Evolutionary conservation across 2,888 invertebrate genomes (phyloP), one percentile per base, ranked within the genome.

Genomic region (Rambutsinella grinnellia): DNA sequence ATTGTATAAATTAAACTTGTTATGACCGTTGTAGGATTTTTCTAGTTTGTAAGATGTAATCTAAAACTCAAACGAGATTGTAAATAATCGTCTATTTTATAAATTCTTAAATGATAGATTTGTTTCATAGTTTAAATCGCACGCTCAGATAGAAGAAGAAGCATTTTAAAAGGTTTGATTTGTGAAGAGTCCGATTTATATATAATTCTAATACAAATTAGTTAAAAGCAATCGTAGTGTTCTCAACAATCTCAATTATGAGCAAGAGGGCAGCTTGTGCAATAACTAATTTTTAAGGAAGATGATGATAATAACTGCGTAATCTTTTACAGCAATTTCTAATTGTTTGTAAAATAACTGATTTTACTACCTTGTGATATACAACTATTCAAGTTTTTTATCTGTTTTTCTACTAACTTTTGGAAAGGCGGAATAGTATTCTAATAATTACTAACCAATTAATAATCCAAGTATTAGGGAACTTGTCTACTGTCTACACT

Each of bases 321-420:
- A 57, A n/a, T n/a, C 23, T 60, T 24, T 2, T n/a, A 46, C 54
- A 46, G 47, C 13, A 27, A 56, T 56, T 44, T 24, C 19, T 49
- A 8, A 49, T n/a, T 62, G n/a, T 53, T n/a, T 23, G 65, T 51
- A 58, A 70, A 44, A 63, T 27, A 65, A 70, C 70, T 70, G 70
- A 70, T 70, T 70, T n/a, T n/a, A 70, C 49, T 70, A 70, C 70
- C 70, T 70, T 70, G 70, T 70, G 70, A 70, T 70, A 70, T 57
- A 47, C 36, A 63, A 56, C 54, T 70, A 13, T 70, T 57, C 62
- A 62, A 63, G 63, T 56, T 56, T 62, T 26, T 62, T 27, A n/a
- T 57, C 62, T 49, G 36, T 60, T 60, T 60, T 44, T 44, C 44
- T 60, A 60, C 36, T 23, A 60, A 60, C 36, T 8, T 24, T 8